A percentile compares a stretch with the other conserved stretches of the same genome.
Conservation (phyloP, 2,113 vertebrate species). For the Burhinus bistriatus region DNA sequence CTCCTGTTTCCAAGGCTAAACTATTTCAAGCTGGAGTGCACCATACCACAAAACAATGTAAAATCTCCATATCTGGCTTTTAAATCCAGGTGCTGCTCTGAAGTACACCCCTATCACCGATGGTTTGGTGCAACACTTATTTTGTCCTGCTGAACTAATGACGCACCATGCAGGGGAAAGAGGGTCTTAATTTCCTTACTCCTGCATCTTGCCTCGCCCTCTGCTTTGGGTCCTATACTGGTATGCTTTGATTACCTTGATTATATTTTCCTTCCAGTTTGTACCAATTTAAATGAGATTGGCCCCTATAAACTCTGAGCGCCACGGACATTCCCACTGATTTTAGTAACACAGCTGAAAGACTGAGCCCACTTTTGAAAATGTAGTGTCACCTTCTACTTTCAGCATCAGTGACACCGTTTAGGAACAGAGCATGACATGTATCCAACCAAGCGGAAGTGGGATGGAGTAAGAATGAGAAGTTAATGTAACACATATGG, state of each 20-base stretch:
- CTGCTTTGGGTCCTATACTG: background rate
- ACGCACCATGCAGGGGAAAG: background rate
- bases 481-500: conserved; percentile 53
- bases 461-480: conserved; percentile 16
- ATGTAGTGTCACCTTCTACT: background rate
- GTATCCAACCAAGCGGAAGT: background rate
- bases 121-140: background rate
- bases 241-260: background rate
- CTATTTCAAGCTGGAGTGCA: background rate
- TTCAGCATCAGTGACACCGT: background rate
- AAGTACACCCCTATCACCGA: background rate
- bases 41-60: background rate
- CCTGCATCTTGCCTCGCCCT: background rate
- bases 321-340: background rate
- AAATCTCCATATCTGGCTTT: background rate
- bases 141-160: background rate
- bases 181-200: background rate
- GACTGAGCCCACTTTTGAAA: background rate
- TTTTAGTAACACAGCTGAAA: background rate
- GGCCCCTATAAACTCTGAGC: background rate
- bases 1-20: background rate
- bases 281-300: background rate
- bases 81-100: background rate
- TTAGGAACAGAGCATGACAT: background rate
- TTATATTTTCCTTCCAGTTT: background rate